phyloP scores from a whole-genome alignment of 2,888 invertebrate species.

The Leptura quadrifasciata region DNA sequence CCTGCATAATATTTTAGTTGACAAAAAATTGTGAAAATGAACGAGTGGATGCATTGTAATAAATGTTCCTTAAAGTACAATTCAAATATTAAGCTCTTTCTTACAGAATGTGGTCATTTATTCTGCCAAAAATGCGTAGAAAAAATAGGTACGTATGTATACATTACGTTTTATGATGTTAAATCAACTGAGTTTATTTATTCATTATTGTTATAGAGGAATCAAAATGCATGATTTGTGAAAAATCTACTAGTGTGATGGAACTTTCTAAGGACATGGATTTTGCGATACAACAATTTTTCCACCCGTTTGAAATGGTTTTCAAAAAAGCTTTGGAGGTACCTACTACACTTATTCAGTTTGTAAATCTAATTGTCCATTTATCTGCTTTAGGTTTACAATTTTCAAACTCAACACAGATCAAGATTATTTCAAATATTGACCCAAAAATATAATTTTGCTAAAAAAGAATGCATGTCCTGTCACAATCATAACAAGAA shows the following conservation, averaged over 20 bases:
- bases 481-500: conserved; percentile 60
- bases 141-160: conserved; percentile 60
- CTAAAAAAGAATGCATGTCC: conserved; percentile 65
- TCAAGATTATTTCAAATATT: conserved; percentile 58
- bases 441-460: conserved; percentile 63
- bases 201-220: conserved; percentile 47
- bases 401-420: conserved; percentile 66
- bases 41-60: conserved; percentile 70
- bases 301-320: conserved; percentile 61
- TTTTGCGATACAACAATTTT: conserved; percentile 63
- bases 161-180: neutral
- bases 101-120: conserved; percentile 69
- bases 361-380: neutral
- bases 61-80: conserved; percentile 64
- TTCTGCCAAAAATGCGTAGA: conserved; percentile 66
- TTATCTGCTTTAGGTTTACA: conserved; percentile 56
- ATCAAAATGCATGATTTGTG: conserved; percentile 65
- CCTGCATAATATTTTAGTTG: neutral
- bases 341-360: neutral
- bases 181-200: conserved; percentile 19
- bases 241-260: conserved; percentile 57
- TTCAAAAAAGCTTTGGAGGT: conserved; percentile 65
- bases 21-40: conserved; percentile 46
- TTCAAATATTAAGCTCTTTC: conserved; percentile 61
- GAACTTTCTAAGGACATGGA: conserved; percentile 65